A percentile compares a stretch with the other conserved stretches of the same genome.
Evolutionary conservation across 1,140 invertebrate species (phyloP).

Genomic region (Chymomyza costata): DNA sequence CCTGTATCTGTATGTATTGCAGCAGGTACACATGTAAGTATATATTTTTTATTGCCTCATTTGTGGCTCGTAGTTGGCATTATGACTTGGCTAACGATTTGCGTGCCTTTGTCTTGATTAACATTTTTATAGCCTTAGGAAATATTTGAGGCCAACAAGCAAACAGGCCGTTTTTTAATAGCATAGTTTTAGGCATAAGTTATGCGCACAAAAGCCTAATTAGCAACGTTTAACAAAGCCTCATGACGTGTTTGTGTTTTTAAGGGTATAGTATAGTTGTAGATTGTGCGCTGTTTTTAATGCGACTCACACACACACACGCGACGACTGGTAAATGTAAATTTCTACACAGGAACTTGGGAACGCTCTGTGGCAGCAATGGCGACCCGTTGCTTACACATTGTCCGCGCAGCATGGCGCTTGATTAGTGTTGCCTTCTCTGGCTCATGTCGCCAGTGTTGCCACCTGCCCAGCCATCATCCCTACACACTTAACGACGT

Average conservation of each 20-base stretch:
- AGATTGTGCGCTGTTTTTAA: constrained; percentile 33
- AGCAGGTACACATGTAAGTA: background rate
- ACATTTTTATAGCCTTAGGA: constrained; percentile 49
- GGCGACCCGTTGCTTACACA: constrained; percentile 32
- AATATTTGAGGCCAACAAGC: constrained; percentile 32
- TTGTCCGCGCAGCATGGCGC: constrained; percentile 40
- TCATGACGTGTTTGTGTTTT: constrained; percentile 13
- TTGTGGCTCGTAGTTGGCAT: constrained; percentile 7
- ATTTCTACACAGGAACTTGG: background rate
- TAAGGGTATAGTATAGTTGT: constrained; percentile 6
- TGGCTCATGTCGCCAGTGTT: too few species aligned
- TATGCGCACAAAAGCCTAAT: constrained; percentile 54
- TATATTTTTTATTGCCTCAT: constrained; percentile 8
- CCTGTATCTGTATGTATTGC: background rate
- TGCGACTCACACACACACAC: constrained; percentile 25
- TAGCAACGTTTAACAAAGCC: constrained; percentile 65
- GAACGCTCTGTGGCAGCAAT: constrained; percentile 20
- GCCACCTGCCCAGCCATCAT: too few species aligned
- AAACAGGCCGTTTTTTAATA: constrained; percentile 51
- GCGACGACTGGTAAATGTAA: background rate
- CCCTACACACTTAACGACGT: constrained; percentile 72
- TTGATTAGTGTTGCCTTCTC: too few species aligned
- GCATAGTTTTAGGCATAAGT: constrained; percentile 28
- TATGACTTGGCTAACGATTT: constrained; percentile 27
- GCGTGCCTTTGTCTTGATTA: constrained; percentile 38